phyloP scores from a whole-genome alignment of 2,797 vertebrate genomes.

The Gobio occitaniae region DNA sequence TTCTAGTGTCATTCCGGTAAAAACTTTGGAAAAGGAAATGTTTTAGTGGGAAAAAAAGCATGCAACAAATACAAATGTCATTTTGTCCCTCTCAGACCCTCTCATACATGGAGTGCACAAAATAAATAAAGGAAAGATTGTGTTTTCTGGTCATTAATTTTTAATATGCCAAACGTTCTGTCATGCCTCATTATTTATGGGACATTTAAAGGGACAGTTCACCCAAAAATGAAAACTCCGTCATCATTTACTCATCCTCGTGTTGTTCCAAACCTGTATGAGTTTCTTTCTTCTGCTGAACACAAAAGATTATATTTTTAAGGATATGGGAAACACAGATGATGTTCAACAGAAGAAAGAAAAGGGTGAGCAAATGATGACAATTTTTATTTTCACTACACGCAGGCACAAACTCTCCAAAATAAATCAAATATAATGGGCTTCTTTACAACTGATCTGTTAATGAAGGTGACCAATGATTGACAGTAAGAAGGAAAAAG shows the following conservation, averaged over 20 bases:
- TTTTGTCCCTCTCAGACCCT: not conserved
- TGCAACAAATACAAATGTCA: not conserved
- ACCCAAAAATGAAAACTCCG: not conserved
- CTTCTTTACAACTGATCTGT: constrained; percentile 2
- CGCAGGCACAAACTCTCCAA: not conserved
- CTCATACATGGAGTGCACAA: not conserved
- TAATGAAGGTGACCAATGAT: constrained; percentile 9
- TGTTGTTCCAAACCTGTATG: not conserved
- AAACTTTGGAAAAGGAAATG: not conserved
- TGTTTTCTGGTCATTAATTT: constrained; percentile 24
- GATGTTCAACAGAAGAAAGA: not conserved
- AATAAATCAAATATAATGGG: constrained; percentile 20
- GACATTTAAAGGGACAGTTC: not conserved
- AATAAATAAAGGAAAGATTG: not conserved
- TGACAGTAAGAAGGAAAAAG: not conserved
- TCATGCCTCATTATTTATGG: constrained; percentile 24
- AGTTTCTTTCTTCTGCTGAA: not conserved
- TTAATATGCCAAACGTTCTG: constrained; percentile 23
- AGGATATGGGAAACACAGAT: not conserved
- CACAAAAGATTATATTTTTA: not conserved
- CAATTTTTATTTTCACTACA: not conserved
- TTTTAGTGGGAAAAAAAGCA: not conserved
- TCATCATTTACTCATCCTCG: not conserved
- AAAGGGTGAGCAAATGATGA: not conserved
- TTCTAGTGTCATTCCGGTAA: not conserved